Base-by-base conservation (phyloP, 1,140 invertebrate genomes). In the Heterodera carotae region DNA sequence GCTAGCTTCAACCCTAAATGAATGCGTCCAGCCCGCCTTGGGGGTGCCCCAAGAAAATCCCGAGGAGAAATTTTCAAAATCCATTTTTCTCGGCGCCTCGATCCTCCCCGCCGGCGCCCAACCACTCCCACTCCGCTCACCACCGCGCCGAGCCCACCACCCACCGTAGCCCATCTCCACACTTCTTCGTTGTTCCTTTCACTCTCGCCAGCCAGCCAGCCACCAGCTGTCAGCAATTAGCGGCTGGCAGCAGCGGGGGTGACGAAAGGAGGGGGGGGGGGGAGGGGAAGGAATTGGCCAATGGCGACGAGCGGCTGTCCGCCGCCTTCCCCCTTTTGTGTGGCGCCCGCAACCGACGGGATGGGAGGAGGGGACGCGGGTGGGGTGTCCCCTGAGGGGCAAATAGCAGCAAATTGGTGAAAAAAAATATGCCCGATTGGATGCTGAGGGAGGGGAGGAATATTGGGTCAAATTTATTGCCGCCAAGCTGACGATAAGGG, bases 271-370 rank as follows among this genome's bases (percentile, higher is more conserved):
- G 33, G 27, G 33, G 36, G 2, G 10, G 4, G 62, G 59, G n/a
- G 76, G 34, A 62, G 81, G 74, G 92, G 27, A 69, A 69, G 29
- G 69, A 71, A 71, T 71, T 71, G 69, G 69, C 69, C 69, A 56
- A 71, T 56, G 59, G 48, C 59, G 69, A n/a, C n/a, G n/a, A n/a
- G 69, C 34, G 29, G 69, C 34, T 71, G 48, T 71, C 59, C 59
- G 18, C 18, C 48, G 12, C 1, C 18, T 53, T 18, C 15, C 1
- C 4, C 48, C 12, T 10, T 18, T 18, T 53, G 15, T 53, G 48
- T 53, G 15, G 5, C 39, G n/a, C n/a, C n/a, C n/a, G n/a, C n/a
- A n/a, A 43, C 12, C 12, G 4, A 5, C 25, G n/a, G 27, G 31
- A 34, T 15, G 59, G 33, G 33, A 36, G 22, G 33, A 92, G 36